A percentile compares a stretch with the other conserved stretches of the same genome.
phyloP scores from a whole-genome alignment of 2,797 vertebrate genomes.

The Hozukius guyotensis region DNA sequence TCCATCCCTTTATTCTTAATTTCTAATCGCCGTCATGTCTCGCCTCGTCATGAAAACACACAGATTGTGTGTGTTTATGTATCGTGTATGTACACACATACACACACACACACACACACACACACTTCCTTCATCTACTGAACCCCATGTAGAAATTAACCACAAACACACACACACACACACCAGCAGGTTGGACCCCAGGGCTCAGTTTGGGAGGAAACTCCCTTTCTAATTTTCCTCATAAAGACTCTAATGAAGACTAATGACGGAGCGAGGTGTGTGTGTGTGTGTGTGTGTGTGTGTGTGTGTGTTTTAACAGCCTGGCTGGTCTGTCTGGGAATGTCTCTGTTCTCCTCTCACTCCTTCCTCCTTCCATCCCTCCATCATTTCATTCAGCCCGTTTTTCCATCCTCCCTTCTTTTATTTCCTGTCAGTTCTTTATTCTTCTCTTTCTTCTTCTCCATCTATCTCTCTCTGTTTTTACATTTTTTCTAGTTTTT shows the following conservation, averaged over 20 bases:
- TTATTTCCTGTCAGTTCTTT: background rate
- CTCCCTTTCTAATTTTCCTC: constrained; percentile 77
- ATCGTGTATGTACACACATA: background rate
- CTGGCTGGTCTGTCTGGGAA: constrained; percentile 63
- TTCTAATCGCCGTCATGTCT: background rate
- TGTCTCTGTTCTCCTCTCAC: constrained; percentile 56
- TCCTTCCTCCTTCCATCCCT: constrained; percentile 32
- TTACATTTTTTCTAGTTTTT: too few species aligned
- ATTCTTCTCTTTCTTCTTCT: background rate
- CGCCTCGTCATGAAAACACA: background rate
- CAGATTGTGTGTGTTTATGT: background rate
- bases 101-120: background rate
- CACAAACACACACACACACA: constrained; percentile 14
- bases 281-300: constrained; percentile 41
- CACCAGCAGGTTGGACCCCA: constrained; percentile 53
- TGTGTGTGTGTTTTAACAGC: constrained; percentile 50
- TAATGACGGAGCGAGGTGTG: constrained; percentile 60
- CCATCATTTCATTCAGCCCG: constrained; percentile 9
- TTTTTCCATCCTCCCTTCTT: background rate
- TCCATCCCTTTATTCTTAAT: background rate
- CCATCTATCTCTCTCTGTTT: too few species aligned
- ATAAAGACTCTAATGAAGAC: constrained; percentile 79
- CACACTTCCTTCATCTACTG: constrained; percentile 15
- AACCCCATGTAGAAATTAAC: constrained; percentile 47
- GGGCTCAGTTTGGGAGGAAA: constrained; percentile 73